Base-by-base conservation (phyloP, 2,797 vertebrate genomes). In the Fundulus diaphanus region DNA sequence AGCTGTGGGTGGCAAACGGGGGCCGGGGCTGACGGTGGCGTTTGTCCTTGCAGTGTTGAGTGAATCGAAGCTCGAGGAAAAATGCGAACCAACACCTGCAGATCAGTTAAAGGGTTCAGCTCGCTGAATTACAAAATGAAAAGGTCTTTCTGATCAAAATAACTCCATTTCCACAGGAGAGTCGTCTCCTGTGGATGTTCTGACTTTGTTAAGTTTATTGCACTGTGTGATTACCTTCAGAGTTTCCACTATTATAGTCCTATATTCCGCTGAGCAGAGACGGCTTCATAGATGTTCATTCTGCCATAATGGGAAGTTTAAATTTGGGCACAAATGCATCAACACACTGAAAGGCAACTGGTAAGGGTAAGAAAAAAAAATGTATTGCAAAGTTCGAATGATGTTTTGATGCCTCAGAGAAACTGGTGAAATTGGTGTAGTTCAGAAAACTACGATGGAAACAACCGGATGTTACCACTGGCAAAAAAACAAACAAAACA, bases 1-100 rank as follows among this genome's bases (percentile, higher is more conserved):
- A 56, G 65, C 74, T 70, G 87, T 73, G 76, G 77, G 77, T 73
- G 82, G 81, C 67, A 78, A 84, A 81, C 77, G 6, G 13, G 49
- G 76, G 35, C 54, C n/a, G 61, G 42, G 70, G 35, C 54, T 80
- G 82, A 77, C 75, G 77, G 57, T 74, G 52, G 16, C 76, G 83
- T 84, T 56, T 84, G 66, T 80, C 80, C 57, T 74, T 44, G 31
- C 27, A 33, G 16, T 70, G 81, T 73, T 78, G 48, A 83, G 69
- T 40, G 37, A 81, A 80, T 76, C 51, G 82, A 88, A 78, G n/a
- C 42, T 49, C 52, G 46, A 83, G 70, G 72, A 70, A 80, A 82
- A 84, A 74, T 66, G 37, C n/a, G n/a, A n/a, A n/a, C 54, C 57
- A 61, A 57, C 67, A 63, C 37, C 33, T 75, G 51, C n/a, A 8